Evolutionary conservation across 1,140 invertebrate genomes (phyloP).

Genomic region (Homalodisca vitripennis): DNA sequence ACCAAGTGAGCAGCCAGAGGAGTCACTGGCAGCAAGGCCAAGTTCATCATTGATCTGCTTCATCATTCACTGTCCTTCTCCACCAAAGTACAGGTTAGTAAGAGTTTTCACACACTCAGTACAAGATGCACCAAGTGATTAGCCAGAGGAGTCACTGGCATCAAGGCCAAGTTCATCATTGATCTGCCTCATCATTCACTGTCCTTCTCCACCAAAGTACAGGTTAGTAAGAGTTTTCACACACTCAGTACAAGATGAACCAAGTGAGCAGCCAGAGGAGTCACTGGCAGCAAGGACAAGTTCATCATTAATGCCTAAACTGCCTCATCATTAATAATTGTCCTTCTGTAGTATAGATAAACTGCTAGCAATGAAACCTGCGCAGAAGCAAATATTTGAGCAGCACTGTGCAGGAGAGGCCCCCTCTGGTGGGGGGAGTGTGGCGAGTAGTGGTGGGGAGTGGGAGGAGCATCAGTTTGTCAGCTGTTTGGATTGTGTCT

Average conservation of each 20-base stretch:
- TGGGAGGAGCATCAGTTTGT: neutral
- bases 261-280: slow-evolving; percentile 86
- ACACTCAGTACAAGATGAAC: slow-evolving; percentile 96
- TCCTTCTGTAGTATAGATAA: slow-evolving; percentile 91
- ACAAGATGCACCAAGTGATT: slow-evolving; percentile 93
- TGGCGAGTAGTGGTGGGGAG: neutral
- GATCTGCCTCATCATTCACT: slow-evolving; percentile 87
- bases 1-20: slow-evolving; percentile 88
- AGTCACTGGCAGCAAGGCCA: slow-evolving; percentile 89
- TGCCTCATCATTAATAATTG: slow-evolving; percentile 80
- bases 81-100: slow-evolving; percentile 90
- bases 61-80: slow-evolving; percentile 92
- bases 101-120: slow-evolving; percentile 93
- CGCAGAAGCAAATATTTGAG: no score
- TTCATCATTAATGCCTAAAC: slow-evolving; percentile 83
- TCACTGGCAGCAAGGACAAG: slow-evolving; percentile 90
- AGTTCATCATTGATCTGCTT: slow-evolving; percentile 91
- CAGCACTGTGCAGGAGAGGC: no score
- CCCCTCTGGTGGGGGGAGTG: neutral
- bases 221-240: slow-evolving; percentile 81
- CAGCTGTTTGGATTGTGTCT: neutral
- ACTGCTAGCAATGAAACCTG: neutral
- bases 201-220: slow-evolving; percentile 95
- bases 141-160: slow-evolving; percentile 88
- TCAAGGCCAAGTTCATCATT: slow-evolving; percentile 93